Evolutionary conservation across 2,113 vertebrate species (phyloP).

Genomic region (Odobenus rosmarus): DNA sequence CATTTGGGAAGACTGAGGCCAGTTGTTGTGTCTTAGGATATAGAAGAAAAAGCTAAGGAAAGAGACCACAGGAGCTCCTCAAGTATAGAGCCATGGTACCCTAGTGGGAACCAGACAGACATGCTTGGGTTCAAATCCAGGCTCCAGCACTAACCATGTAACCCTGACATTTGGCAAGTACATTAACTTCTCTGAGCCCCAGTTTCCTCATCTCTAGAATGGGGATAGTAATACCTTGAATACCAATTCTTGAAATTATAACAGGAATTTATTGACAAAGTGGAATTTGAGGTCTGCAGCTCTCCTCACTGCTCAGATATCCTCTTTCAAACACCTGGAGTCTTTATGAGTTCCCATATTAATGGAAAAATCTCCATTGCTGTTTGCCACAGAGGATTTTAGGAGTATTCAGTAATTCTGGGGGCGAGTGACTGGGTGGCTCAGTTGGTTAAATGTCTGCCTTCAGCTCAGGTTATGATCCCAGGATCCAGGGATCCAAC

Average conservation of each 20-base stretch:
- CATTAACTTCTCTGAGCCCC: neutral
- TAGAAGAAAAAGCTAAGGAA: neutral
- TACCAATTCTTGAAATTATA: neutral
- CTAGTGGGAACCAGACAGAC: neutral
- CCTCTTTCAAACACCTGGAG: conserved; percentile 3
- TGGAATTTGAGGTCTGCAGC: neutral
- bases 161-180: neutral
- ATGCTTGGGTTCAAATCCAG: neutral
- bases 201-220: neutral
- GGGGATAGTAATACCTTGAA: neutral
- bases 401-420: neutral
- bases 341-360: neutral
- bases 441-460: neutral
- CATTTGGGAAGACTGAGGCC: neutral
- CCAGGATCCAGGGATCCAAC: neutral
- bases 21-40: neutral
- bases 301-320: neutral
- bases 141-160: neutral
- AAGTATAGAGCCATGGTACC: neutral
- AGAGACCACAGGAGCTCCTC: neutral
- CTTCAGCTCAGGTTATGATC: neutral
- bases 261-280: conserved; percentile 6
- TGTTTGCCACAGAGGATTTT: neutral
- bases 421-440: neutral
- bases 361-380: neutral